These are phyloP conservation scores for Ormyrus rosae DNA, from an alignment of 2,888 invertebrate species.

Conservation along the genomic window DNA sequence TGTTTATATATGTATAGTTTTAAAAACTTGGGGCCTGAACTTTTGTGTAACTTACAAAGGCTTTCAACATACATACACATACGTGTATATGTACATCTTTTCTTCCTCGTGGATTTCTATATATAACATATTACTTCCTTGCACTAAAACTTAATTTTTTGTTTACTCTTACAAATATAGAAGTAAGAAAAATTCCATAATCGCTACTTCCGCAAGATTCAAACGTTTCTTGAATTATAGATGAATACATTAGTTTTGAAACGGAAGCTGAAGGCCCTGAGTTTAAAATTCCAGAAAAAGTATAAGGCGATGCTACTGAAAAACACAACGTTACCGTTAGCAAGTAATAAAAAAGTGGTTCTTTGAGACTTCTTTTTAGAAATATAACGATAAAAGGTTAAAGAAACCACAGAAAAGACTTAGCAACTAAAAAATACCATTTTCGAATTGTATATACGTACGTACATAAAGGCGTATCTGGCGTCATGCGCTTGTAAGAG, in stretches of 20 bases:
- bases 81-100: too few species aligned
- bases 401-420: constrained; percentile 44
- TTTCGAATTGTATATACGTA: constrained; percentile 63
- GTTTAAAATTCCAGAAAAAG: constrained; percentile 6
- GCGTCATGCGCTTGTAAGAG: constrained; percentile 47
- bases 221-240: too few species aligned
- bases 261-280: neutral
- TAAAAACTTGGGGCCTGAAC: constrained; percentile 9
- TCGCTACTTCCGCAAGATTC: too few species aligned
- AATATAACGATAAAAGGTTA: constrained; percentile 51
- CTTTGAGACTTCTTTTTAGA: constrained; percentile 59
- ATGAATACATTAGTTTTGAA: too few species aligned
- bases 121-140: too few species aligned
- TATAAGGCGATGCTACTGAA: neutral
- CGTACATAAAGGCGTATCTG: constrained; percentile 58
- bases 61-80: too few species aligned
- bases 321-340: constrained; percentile 2
- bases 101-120: too few species aligned
- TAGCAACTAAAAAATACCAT: constrained; percentile 52
- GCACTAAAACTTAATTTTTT: too few species aligned
- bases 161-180: too few species aligned
- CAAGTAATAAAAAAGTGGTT: constrained; percentile 40
- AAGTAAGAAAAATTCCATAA: too few species aligned
- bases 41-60: neutral
- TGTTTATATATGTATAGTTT: neutral